phyloP scores from a whole-genome alignment of 1,140 invertebrate species.

The Galleria mellonella region DNA sequence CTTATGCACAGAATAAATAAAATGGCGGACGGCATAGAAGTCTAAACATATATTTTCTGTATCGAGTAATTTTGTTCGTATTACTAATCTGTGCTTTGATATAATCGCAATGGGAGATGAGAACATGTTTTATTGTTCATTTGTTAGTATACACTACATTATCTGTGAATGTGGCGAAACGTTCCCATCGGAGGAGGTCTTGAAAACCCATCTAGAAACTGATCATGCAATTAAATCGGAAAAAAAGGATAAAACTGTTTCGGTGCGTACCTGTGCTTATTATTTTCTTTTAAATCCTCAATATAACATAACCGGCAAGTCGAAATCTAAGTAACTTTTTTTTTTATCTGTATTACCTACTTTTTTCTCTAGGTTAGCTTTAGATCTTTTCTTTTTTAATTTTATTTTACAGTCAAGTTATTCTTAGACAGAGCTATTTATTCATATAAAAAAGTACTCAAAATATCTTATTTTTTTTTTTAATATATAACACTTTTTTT shows the following conservation, averaged over 20 bases:
- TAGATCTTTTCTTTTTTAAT: too few relatives aligned
- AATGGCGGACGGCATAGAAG: background rate
- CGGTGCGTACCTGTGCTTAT: background rate
- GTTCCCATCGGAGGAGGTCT: constrained; percentile 44
- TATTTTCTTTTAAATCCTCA: too few relatives aligned
- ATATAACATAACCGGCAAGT: too few relatives aligned
- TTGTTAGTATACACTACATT: constrained; percentile 59
- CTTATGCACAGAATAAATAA: constrained; percentile 1
- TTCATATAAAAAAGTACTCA: too few relatives aligned
- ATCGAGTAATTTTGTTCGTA: background rate
- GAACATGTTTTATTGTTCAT: constrained; percentile 58
- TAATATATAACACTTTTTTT: too few relatives aligned
- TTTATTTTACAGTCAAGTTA: too few relatives aligned
- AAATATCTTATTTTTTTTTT: too few relatives aligned
- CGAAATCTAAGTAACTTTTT: too few relatives aligned
- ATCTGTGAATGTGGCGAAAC: constrained; percentile 64
- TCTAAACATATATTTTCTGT: background rate
- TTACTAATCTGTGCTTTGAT: constrained; percentile 26
- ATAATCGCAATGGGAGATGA: constrained; percentile 15
- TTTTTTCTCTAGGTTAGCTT: too few relatives aligned
- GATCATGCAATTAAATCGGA: constrained; percentile 25
- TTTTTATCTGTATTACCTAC: too few relatives aligned
- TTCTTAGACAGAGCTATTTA: too few relatives aligned
- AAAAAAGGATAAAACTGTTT: constrained; percentile 2
- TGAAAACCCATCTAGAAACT: constrained; percentile 41